Conservation (phyloP, 2,888 invertebrate species). For the Ganaspis brasiliensis region DNA sequence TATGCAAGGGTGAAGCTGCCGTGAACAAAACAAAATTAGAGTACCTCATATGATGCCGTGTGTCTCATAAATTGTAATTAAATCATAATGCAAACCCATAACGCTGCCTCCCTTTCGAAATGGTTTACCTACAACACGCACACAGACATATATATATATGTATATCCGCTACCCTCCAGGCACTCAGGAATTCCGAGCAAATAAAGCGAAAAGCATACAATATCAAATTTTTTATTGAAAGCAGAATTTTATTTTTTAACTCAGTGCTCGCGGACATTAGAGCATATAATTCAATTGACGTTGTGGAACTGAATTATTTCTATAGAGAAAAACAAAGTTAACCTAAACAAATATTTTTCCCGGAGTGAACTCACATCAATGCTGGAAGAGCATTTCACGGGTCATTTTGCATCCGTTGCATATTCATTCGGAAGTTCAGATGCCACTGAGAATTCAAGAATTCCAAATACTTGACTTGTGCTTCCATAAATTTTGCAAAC, state of each 20-base stretch:
- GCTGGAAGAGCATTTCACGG: conserved; percentile 64
- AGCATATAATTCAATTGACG: conserved; percentile 18
- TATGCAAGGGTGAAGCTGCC: neutral
- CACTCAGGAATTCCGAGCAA: conserved; percentile 13
- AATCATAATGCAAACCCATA: conserved; percentile 67
- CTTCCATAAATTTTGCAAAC: conserved; percentile 50
- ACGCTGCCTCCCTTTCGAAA: conserved; percentile 38
- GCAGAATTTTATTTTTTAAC: conserved; percentile 15
- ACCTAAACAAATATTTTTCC: conserved; percentile 71
- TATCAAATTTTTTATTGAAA: conserved; percentile 18
- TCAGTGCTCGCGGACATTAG: conserved; percentile 15
- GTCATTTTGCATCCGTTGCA: conserved; percentile 72
- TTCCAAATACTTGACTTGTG: conserved; percentile 68
- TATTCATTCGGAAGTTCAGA: conserved; percentile 70
- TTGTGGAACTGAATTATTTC: conserved; percentile 6
- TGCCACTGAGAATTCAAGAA: conserved; percentile 68
- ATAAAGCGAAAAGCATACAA: neutral
- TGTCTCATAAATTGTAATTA: conserved; percentile 75
- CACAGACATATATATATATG: neutral
- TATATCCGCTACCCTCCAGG: conserved; percentile 8
- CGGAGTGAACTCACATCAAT: conserved; percentile 67
- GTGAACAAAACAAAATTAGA: conserved; percentile 55
- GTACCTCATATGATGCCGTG: conserved; percentile 64
- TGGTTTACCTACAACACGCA: conserved; percentile 26
- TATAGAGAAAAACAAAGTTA: conserved; percentile 53